Conservation (phyloP, 2,888 invertebrate species). For the Malthinus flaveolus region DNA sequence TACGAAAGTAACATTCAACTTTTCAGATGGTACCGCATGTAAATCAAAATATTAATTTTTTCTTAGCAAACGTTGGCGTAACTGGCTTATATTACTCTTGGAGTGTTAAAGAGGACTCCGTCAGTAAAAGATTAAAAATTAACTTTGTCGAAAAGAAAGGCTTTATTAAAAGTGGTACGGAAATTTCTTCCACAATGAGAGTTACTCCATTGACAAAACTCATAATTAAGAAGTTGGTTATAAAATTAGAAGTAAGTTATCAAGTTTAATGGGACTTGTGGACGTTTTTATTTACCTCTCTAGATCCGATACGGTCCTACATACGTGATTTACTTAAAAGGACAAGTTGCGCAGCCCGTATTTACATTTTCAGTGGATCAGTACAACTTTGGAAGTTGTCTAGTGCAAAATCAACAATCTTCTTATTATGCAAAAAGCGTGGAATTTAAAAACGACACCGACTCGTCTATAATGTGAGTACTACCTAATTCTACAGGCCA, state of each 20-base stretch:
- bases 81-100: constrained; percentile 50
- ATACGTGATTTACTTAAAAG: constrained; percentile 62
- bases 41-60: constrained; percentile 41
- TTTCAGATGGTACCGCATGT: constrained; percentile 45
- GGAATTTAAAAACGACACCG: constrained; percentile 51
- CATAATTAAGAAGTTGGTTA: constrained; percentile 23
- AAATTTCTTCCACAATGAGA: constrained; percentile 25
- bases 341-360: constrained; percentile 60
- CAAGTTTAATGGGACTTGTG: not conserved
- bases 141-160: constrained; percentile 33
- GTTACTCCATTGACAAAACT: constrained; percentile 31
- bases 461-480: constrained; percentile 45
- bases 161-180: constrained; percentile 30
- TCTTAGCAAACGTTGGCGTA: constrained; percentile 48
- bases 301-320: constrained; percentile 70
- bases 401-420: constrained; percentile 59
- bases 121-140: constrained; percentile 31
- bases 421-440: constrained; percentile 55
- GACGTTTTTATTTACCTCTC: constrained; percentile 23
- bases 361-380: constrained; percentile 65
- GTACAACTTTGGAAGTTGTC: constrained; percentile 70
- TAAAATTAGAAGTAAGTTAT: constrained; percentile 24
- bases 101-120: constrained; percentile 41
- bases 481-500: too few species aligned
- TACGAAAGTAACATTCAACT: not conserved